phyloP scores from a whole-genome alignment of 2,113 vertebrate species.

The Pitta sordida region DNA sequence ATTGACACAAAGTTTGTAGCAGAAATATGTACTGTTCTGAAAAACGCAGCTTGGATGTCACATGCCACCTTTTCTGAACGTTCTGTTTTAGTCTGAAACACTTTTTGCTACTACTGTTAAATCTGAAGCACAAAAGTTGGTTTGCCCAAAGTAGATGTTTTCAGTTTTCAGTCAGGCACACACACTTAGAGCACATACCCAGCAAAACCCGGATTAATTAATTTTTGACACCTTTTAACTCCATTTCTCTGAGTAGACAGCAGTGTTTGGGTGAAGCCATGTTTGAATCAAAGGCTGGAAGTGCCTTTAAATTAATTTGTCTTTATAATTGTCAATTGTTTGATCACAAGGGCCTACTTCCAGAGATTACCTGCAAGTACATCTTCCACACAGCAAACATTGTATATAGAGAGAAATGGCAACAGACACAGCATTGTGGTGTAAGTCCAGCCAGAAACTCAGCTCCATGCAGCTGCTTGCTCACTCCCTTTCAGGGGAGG shows the following conservation, averaged over 20 bases:
- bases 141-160: neutral
- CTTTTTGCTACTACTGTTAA: neutral
- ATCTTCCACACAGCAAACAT: neutral
- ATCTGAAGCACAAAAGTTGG: neutral
- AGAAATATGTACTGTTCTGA: neutral
- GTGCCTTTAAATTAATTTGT: neutral
- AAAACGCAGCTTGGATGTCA: neutral
- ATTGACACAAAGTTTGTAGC: neutral
- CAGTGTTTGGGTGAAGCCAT: neutral
- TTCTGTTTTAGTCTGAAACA: neutral
- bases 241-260: neutral
- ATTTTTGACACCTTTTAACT: neutral
- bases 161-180: neutral
- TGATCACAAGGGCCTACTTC: neutral
- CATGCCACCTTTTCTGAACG: neutral
- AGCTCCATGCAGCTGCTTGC: neutral
- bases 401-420: fast-evolving
- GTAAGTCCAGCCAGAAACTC: neutral
- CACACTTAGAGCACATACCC: neutral
- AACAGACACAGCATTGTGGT: neutral
- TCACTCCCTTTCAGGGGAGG: neutral
- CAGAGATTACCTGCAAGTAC: neutral
- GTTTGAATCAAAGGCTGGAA: neutral
- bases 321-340: neutral
- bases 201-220: neutral